phyloP scores from a whole-genome alignment of 2,888 invertebrate species.

The Xylota sylvarum region DNA sequence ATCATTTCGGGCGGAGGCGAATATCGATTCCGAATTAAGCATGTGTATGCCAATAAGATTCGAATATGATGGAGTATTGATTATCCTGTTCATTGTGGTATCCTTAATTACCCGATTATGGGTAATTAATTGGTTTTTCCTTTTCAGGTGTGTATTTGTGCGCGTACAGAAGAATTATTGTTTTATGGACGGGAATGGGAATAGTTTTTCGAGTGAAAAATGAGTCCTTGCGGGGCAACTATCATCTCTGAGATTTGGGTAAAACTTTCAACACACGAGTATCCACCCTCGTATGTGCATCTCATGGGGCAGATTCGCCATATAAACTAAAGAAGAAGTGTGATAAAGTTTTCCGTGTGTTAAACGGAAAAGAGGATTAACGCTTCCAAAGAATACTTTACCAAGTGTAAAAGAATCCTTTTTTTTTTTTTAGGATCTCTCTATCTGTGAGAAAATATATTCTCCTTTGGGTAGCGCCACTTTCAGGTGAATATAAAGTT shows the following conservation, averaged over 20 bases:
- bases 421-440: conserved; percentile 12
- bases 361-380: conserved; percentile 2
- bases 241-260: neutral
- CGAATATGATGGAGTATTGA: conserved; percentile 54
- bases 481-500: conserved; percentile 6
- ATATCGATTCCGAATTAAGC: conserved; percentile 24
- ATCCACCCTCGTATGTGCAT: neutral
- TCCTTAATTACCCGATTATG: conserved; percentile 55
- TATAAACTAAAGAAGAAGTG: neutral
- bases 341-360: conserved; percentile 4
- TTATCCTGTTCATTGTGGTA: conserved; percentile 34
- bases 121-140: conserved; percentile 35
- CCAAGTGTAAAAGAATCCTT: conserved; percentile 15
- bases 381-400: conserved; percentile 7
- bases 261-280: conserved; percentile 14
- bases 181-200: conserved; percentile 6
- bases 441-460: neutral
- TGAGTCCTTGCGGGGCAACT: neutral
- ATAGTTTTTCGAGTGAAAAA: conserved; percentile 1
- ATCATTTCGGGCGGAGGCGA: neutral
- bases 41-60: conserved; percentile 21
- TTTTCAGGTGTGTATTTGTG: too few species aligned
- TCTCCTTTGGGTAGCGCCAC: neutral
- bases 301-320: neutral
- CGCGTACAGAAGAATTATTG: neutral